A percentile compares a stretch with the other conserved stretches of the same genome.
These are phyloP conservation scores for Leptura quadrifasciata DNA, from an alignment of 2,888 invertebrate genomes.

Conservation along the genomic window DNA sequence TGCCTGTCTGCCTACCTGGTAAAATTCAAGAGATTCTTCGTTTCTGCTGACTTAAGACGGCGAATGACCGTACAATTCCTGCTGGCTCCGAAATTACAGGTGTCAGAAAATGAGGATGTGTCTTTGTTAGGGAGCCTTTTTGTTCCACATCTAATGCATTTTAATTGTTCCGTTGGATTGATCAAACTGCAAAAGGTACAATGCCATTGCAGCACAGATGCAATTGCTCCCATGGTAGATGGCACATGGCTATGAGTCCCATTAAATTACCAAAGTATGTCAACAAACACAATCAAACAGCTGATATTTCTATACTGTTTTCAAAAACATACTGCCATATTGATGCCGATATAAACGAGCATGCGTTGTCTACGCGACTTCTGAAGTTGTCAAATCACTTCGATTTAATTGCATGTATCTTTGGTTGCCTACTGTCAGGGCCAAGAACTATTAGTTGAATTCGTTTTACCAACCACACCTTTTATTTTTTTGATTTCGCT, in stretches of 20 bases:
- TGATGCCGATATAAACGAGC: conserved; percentile 40
- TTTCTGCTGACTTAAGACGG: conserved; percentile 62
- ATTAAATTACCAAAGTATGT: conserved; percentile 60
- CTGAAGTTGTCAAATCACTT: conserved; percentile 27
- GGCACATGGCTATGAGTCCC: conserved; percentile 73
- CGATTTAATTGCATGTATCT: conserved; percentile 20
- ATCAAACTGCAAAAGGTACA: conserved; percentile 91
- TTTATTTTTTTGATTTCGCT: too few species aligned
- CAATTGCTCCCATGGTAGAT: conserved; percentile 90
- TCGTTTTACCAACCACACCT: too few species aligned
- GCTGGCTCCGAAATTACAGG: conserved; percentile 64
- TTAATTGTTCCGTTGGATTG: conserved; percentile 90
- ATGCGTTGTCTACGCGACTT: conserved; percentile 15
- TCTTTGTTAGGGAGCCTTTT: conserved; percentile 71
- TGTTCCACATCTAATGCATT: conserved; percentile 89
- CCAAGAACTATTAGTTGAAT: neutral
- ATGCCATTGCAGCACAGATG: conserved; percentile 95
- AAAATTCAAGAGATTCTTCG: conserved; percentile 37
- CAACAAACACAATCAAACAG: conserved; percentile 61
- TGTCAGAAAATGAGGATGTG: conserved; percentile 59
- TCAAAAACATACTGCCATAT: conserved; percentile 55
- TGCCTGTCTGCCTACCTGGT: conserved; percentile 56
- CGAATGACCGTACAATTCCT: conserved; percentile 71
- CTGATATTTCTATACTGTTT: conserved; percentile 59
- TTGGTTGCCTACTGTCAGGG: conserved; percentile 19